Evolutionary conservation across 2,888 invertebrate genomes (phyloP).

Genomic region (Mylabris sibirica): DNA sequence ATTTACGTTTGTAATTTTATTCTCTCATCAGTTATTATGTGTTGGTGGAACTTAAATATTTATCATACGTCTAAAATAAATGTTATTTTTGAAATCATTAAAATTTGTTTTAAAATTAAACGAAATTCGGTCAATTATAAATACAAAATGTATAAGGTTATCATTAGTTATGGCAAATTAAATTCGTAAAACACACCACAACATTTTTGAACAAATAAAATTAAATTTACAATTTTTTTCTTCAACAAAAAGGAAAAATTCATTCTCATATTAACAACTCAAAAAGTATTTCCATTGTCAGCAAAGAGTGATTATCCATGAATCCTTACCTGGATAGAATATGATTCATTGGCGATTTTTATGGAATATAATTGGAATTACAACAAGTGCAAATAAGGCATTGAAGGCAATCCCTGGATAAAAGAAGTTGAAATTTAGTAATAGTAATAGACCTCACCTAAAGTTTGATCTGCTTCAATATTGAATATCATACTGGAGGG

Average conservation of each 20-base stretch:
- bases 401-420: too few species aligned
- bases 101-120: not conserved
- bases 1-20: not conserved
- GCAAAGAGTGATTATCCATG: not conserved
- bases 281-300: not conserved
- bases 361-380: too few species aligned
- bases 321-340: not conserved
- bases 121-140: too few species aligned
- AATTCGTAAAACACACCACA: not conserved
- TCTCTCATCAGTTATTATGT: not conserved
- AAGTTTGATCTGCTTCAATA: too few species aligned
- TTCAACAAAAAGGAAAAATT: not conserved
- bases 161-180: not conserved
- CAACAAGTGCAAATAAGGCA: not conserved
- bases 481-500: too few species aligned
- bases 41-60: not conserved
- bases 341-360: not conserved
- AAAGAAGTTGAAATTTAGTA: too few species aligned
- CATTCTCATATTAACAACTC: not conserved
- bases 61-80: not conserved
- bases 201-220: not conserved
- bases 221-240: not conserved
- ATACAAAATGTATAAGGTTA: not conserved
- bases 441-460: too few species aligned
- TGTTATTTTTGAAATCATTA: not conserved